Evolutionary conservation across 2,113 vertebrate species (phyloP), one percentile per base, ranked within the genome.

Genomic region (Romanogobio albipinnatus): DNA sequence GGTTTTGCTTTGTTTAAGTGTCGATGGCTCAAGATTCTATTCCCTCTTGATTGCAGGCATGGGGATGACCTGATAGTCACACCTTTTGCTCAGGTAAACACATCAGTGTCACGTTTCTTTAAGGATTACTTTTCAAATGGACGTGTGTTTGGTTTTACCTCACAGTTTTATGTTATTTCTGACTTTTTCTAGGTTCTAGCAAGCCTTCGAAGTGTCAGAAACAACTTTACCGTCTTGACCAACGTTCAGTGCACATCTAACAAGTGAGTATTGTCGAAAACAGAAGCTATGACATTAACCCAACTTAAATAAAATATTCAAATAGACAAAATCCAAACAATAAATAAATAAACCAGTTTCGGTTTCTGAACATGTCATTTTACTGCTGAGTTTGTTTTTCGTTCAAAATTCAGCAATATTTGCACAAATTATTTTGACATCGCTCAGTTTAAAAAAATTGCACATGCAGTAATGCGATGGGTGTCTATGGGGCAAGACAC

Each of bases 11-110:
- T 47, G 36, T 45, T 64, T 62, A 7, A 43, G n/a, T 24, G 36
- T 47, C 19, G 13, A 3, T 5, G 4, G 53, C 33, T 47, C 7
- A 61, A 14, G 39, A 5, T 66, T 29, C 76, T 51, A 82, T 86
- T 87, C 83, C 87, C 86, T 39, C 0, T 92, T 91, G 74, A 86
- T 91, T 89, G 1, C 88, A 99, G 98, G 94, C 98, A 99, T 9
- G 98, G 98, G 11, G 98, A 99, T 85, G 98, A 99, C 96, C 91
- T 99, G 94, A 99, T 99, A 9, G 98, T 99, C 86, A 99, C 98
- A 3, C 98, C 98, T 13, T 99, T 99, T 82, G 98, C 98, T 88
- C 98, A 99, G 95, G 95, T 95, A 92, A 93, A 71, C 58, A 4
- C 22, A 10, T 64, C 43, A 58, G 24, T 51, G 58, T 71, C 11